Conservation (phyloP, 2,797 vertebrate genomes). For the Sternotherus odoratus region DNA sequence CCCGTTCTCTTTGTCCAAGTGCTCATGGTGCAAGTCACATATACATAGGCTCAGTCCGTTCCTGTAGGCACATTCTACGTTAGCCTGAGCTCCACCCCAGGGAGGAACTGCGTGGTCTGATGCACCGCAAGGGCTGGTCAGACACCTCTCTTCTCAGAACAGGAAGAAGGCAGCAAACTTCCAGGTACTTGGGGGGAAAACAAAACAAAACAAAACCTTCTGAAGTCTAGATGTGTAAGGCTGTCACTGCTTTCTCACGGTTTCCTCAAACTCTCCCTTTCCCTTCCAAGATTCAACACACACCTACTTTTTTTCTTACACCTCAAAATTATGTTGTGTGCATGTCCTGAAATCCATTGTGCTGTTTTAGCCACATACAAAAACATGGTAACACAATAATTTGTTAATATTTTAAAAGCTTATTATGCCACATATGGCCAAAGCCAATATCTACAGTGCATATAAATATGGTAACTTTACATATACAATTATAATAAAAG, state of each 20-base stretch:
- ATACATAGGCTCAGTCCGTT: not conserved
- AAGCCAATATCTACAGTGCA: not conserved
- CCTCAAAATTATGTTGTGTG: not conserved
- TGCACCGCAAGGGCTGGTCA: not conserved
- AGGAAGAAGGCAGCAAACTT: not conserved
- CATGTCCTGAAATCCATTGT: not conserved
- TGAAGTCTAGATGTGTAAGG: not conserved
- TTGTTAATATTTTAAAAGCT: not conserved
- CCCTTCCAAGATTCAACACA: accelerated
- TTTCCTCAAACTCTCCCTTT: not conserved
- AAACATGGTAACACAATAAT: not conserved
- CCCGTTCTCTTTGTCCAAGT: not conserved
- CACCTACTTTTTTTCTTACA: not conserved
- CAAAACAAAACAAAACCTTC: not conserved
- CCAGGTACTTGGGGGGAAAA: not conserved
- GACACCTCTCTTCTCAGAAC: not conserved
- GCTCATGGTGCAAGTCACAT: not conserved
- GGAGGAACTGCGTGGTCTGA: not conserved
- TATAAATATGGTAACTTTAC: not conserved
- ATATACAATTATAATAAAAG: not conserved
- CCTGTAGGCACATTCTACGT: not conserved
- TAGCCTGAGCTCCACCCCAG: not conserved
- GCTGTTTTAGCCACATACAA: not conserved
- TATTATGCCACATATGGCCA: not conserved
- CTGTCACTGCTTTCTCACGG: not conserved